These are phyloP conservation scores for Molorchus minor DNA, from an alignment of 2,888 invertebrate genomes.

Conservation along the genomic window DNA sequence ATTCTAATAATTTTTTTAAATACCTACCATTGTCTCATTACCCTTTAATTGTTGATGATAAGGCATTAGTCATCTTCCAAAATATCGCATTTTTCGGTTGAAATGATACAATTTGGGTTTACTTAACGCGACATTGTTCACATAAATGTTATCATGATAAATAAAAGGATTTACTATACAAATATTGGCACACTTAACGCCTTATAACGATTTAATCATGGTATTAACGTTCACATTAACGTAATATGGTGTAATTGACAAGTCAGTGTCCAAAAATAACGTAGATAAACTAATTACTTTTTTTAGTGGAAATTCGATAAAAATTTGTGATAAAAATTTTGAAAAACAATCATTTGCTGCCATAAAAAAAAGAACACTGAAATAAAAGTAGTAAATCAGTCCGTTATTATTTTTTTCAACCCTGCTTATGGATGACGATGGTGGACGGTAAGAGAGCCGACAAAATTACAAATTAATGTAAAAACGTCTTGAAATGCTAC, in stretches of 20 bases:
- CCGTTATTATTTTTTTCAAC: no score
- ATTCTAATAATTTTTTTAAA: no score
- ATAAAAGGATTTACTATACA: neutral
- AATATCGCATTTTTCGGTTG: neutral
- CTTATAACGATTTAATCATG: neutral
- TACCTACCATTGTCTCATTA: no score
- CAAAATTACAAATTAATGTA: no score
- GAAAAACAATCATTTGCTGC: no score
- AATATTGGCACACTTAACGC: neutral
- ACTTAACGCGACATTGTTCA: neutral
- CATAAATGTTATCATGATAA: conserved; percentile 1
- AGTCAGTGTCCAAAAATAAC: neutral
- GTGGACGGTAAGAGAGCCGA: no score
- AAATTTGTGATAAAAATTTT: no score
- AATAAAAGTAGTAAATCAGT: no score
- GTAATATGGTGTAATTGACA: neutral
- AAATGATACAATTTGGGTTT: neutral
- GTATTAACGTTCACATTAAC: neutral
- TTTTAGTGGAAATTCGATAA: no score
- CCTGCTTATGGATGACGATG: no score
- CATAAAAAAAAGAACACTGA: no score
- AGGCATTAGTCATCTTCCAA: neutral
- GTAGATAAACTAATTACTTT: neutral
- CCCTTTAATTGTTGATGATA: neutral
- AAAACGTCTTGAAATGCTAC: no score